Evolutionary conservation across 2,797 vertebrate genomes (phyloP), one percentile per base, ranked within the genome.

Genomic region (Tragelaphus eurycerus): DNA sequence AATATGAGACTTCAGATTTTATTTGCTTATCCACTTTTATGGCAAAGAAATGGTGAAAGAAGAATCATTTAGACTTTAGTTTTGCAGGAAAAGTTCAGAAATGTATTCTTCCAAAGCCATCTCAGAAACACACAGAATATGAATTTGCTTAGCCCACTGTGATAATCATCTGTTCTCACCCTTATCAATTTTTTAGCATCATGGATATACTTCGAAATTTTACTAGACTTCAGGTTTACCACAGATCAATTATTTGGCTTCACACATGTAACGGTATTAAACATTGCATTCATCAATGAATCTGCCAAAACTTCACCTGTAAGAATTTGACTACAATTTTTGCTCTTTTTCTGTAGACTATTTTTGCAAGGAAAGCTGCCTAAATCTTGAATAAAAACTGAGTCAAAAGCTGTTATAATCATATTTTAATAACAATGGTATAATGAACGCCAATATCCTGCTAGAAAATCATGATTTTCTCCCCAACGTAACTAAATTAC

Each of bases 21-120:
- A 92, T n/a, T 85, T 96, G n/a, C 29, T 91, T 88, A 52, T 17
- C 15, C n/a, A n/a, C n/a, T 92, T 95, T 86, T 31, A 91, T 17
- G 16, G 31, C 46, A 67, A 96, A 81, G 21, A 54, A 60, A 90
- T 19, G 1, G 1, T 46, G 23, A 64, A 59, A 12, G 16, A 60
- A 17, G 27, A 67, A 48, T 90, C 9, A 48, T 52, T 64, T 50
- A 84, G 50, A 86, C 21, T 83, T 84, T 34, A 60, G 10, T 60
- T 94, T 86, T 52, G 48, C 6, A 93, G 6, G 16, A 29, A 48
- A 95, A 62, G 31, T 67, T 81, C 38, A 76, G 7, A 19, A 82
- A n/a, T 12, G 6, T 6, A 9, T 48, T 31, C 31, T 90, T 93
- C 48, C 21, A 91, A 38, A 50, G 34, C 17, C n/a, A 57, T 8